Conservation (phyloP, 2,797 vertebrate genomes). For the Myotis myotis region DNA sequence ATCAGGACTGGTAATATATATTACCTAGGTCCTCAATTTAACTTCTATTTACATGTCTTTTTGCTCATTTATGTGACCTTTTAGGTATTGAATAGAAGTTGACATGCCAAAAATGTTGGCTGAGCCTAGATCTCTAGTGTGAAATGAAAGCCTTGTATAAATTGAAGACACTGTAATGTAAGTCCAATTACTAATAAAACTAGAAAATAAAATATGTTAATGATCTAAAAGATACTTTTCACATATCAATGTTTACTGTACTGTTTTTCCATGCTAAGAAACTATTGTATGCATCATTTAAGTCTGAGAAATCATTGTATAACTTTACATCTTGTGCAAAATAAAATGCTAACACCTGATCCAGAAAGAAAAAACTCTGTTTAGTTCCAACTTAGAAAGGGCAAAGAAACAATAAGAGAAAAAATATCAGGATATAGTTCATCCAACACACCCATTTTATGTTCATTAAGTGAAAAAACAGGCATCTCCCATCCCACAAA, state of each 20-base stretch:
- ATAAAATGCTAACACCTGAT: slow-evolving; percentile 32
- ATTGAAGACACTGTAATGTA: slow-evolving; percentile 29
- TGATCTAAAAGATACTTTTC: slow-evolving; percentile 29
- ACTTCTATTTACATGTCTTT: not conserved
- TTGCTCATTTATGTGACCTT: not conserved
- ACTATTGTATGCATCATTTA: slow-evolving; percentile 29
- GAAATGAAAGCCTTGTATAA: slow-evolving; percentile 30
- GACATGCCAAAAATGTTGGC: slow-evolving; percentile 21
- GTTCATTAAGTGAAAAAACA: slow-evolving; percentile 4
- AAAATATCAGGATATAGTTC: not conserved
- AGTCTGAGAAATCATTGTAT: slow-evolving; percentile 19
- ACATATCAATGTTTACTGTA: not conserved
- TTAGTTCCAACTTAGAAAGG: slow-evolving; percentile 55
- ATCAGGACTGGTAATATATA: not conserved
- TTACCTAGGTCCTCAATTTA: not conserved
- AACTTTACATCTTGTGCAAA: slow-evolving; percentile 35
- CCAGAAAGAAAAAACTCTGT: not conserved
- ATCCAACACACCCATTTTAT: not conserved
- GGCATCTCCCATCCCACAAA: not conserved
- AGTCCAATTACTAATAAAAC: not conserved
- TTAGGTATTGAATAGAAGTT: slow-evolving; percentile 45
- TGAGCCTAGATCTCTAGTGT: not conserved
- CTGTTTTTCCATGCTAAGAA: slow-evolving; percentile 51
- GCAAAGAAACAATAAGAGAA: slow-evolving; percentile 7
- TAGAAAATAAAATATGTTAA: slow-evolving; percentile 44